Conservation (phyloP, 2,888 invertebrate genomes). For the Pharmacophagus antenor region DNA sequence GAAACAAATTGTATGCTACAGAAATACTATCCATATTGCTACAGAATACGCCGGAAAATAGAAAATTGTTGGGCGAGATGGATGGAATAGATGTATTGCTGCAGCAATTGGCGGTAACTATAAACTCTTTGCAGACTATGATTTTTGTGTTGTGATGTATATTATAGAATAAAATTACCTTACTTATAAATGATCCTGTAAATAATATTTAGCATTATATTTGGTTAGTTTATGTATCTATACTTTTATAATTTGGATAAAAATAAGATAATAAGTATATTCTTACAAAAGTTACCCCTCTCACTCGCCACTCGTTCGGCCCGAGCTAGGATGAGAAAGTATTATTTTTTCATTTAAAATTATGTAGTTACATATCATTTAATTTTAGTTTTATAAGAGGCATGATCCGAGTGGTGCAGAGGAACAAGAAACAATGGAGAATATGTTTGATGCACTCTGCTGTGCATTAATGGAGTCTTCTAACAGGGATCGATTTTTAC, state of each 20-base stretch:
- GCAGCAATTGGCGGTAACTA: conserved; percentile 92
- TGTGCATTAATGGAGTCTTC: conserved; percentile 93
- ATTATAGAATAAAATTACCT: too few relatives aligned
- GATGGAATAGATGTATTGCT: conserved; percentile 98
- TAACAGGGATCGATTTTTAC: conserved; percentile 95
- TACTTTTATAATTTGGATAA: too few relatives aligned
- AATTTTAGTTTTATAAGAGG: conserved; percentile 90
- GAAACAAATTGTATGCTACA: conserved; percentile 96
- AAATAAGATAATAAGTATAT: too few relatives aligned
- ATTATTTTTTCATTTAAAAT: too few relatives aligned
- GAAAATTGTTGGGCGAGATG: conserved; percentile 90
- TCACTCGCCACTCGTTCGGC: too few relatives aligned
- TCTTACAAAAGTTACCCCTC: too few relatives aligned
- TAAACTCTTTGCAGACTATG: too few relatives aligned
- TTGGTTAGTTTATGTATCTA: too few relatives aligned
- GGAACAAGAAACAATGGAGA: conserved; percentile 99
- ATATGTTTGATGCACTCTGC: conserved; percentile 97
- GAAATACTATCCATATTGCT: conserved; percentile 97
- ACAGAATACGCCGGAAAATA: conserved; percentile 93
- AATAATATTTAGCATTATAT: too few relatives aligned
- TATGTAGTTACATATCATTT: background rate
- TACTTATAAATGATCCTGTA: too few relatives aligned
- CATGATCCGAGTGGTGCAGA: conserved; percentile 95
- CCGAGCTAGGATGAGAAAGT: too few relatives aligned
- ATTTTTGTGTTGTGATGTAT: too few relatives aligned